Percentiles rank a stretch among this genome's conserved stretches.
These are phyloP conservation scores for Lagopus leucura DNA, from an alignment of 2,113 vertebrate species.

Conservation along the genomic window DNA sequence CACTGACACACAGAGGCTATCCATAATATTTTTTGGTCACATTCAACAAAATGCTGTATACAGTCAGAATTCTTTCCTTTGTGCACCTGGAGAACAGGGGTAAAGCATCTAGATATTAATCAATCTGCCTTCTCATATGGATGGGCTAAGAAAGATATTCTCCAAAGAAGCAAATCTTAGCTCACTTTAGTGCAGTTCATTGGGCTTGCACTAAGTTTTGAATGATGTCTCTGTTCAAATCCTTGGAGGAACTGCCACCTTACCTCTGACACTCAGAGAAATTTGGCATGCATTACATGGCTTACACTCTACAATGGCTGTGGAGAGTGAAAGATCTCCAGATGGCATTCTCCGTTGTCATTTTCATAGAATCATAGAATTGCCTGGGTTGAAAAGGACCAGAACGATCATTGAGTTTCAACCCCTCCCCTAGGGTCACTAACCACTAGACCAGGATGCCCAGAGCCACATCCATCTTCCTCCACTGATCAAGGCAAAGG, in stretches of 20 bases:
- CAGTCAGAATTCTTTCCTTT: not conserved
- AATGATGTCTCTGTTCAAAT: not conserved
- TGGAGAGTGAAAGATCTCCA: not conserved
- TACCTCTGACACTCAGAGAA: not conserved
- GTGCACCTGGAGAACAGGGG: not conserved
- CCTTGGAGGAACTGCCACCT: not conserved
- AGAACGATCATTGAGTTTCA: too few species aligned
- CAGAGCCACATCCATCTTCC: not conserved
- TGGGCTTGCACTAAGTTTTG: not conserved
- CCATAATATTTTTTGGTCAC: not conserved
- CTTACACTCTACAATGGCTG: not conserved
- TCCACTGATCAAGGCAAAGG: not conserved
- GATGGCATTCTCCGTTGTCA: not conserved
- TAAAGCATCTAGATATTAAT: not conserved
- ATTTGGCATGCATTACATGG: not conserved
- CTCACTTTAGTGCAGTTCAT: not conserved
- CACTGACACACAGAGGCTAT: not conserved
- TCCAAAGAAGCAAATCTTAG: not conserved
- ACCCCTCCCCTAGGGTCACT: too few species aligned
- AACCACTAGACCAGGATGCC: too few species aligned
- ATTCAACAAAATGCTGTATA: not conserved
- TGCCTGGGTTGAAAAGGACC: too few species aligned
- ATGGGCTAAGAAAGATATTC: not conserved
- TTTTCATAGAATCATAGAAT: not conserved
- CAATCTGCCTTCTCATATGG: not conserved